These are phyloP conservation scores for Lasioglossum albipes DNA, from an alignment of 1,140 invertebrate species.

Conservation along the genomic window DNA sequence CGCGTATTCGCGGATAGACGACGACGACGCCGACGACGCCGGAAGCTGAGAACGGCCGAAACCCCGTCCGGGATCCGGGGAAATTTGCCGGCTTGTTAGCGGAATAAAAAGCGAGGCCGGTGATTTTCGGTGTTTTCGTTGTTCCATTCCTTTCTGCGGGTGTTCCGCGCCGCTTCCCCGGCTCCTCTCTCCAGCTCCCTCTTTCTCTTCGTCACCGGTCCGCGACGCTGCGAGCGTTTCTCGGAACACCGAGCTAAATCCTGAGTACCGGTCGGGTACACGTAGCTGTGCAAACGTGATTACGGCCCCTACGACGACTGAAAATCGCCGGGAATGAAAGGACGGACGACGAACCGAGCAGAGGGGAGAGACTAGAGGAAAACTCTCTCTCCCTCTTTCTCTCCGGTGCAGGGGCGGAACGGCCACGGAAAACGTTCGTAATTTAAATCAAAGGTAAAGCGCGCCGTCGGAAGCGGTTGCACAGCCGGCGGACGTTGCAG, in stretches of 20 bases:
- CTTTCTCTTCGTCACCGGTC: neutral
- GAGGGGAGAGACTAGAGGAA: neutral
- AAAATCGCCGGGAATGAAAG: slow-evolving; percentile 56
- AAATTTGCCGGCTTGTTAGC: slow-evolving; percentile 22
- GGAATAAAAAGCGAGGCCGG: slow-evolving; percentile 1
- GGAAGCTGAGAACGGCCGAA: slow-evolving; percentile 1
- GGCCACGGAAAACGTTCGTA: slow-evolving; percentile 58
- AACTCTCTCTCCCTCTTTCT: slow-evolving; percentile 3
- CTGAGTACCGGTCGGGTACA: slow-evolving; percentile 41
- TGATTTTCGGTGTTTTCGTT: slow-evolving; percentile 22
- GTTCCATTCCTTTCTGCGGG: neutral
- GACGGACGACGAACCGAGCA: neutral
- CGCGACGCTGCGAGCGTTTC: neutral
- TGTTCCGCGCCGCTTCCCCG: too few relatives aligned
- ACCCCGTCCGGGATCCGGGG: neutral
- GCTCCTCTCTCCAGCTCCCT: rapidly evolving
- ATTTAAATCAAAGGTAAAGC: slow-evolving; percentile 67
- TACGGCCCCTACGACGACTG: slow-evolving; percentile 44
- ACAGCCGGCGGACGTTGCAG: slow-evolving; percentile 53
- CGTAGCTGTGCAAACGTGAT: slow-evolving; percentile 47
- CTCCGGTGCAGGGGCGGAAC: neutral
- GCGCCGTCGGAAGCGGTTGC: slow-evolving; percentile 47
- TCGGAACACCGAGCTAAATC: slow-evolving; percentile 30
- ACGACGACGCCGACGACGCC: too few relatives aligned
- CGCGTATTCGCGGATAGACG: too few relatives aligned